Evolutionary conservation across 2,888 invertebrate genomes (phyloP).

Genomic region (Acheta domesticus): DNA sequence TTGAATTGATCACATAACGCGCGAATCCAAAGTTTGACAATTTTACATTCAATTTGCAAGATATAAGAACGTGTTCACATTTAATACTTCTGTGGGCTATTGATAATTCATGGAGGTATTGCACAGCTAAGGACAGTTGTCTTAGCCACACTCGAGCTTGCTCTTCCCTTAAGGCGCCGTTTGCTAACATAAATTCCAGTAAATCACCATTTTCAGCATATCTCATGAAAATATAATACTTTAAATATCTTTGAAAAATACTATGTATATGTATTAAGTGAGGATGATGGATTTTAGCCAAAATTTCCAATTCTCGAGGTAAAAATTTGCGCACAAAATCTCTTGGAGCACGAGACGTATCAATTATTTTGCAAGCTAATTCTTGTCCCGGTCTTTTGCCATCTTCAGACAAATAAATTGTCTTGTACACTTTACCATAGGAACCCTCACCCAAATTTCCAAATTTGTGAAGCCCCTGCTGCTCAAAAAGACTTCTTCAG

Average conservation of each 20-base stretch:
- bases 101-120: slow-evolving; percentile 69
- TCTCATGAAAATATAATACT: slow-evolving; percentile 74
- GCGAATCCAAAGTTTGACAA: slow-evolving; percentile 83
- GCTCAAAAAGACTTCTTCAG: slow-evolving; percentile 61
- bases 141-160: slow-evolving; percentile 68
- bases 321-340: slow-evolving; percentile 78
- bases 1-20: slow-evolving; percentile 50
- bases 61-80: slow-evolving; percentile 75
- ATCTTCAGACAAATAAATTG: slow-evolving; percentile 43
- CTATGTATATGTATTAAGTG: slow-evolving; percentile 75
- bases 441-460: slow-evolving; percentile 71
- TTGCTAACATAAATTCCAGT: slow-evolving; percentile 65
- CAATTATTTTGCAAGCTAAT: slow-evolving; percentile 71
- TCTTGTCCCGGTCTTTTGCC: slow-evolving; percentile 40
- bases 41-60: slow-evolving; percentile 71
- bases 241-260: slow-evolving; percentile 55
- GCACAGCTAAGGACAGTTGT: slow-evolving; percentile 63
- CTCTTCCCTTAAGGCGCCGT: slow-evolving; percentile 64
- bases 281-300: slow-evolving; percentile 72
- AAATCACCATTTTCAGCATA: slow-evolving; percentile 77
- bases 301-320: slow-evolving; percentile 75
- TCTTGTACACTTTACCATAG: slow-evolving; percentile 59
- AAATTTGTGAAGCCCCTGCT: slow-evolving; percentile 62
- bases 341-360: slow-evolving; percentile 66
- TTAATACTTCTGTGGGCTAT: slow-evolving; percentile 75